Evolutionary conservation across 2,797 vertebrate species (phyloP).

Genomic region (Cirrhinus mrigala): DNA sequence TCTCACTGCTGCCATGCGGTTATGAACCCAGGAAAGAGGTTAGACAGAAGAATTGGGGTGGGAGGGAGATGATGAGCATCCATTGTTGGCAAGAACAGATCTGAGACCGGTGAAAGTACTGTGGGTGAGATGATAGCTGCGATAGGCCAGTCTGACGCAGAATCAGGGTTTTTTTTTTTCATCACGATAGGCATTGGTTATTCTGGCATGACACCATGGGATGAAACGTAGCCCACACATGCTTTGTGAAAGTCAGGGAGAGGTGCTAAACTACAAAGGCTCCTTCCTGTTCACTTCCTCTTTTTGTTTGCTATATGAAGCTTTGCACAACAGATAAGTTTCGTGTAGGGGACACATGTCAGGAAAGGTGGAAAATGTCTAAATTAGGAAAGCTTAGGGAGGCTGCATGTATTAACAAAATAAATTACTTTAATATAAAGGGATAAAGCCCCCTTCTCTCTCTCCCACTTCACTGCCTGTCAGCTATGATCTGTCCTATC

Average conservation of each 20-base stretch:
- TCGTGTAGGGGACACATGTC: neutral
- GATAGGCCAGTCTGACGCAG: neutral
- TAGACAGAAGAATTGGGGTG: conserved; percentile 25
- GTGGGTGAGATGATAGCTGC: neutral
- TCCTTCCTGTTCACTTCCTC: neutral
- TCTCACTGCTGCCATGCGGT: conserved; percentile 35
- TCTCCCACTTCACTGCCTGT: too few relatives aligned
- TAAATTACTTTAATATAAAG: neutral
- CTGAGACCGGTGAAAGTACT: neutral
- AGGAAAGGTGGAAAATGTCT: neutral
- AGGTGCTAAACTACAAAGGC: neutral
- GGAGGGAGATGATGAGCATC: neutral
- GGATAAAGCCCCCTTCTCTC: too few relatives aligned
- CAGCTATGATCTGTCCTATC: too few relatives aligned
- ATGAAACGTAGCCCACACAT: neutral
- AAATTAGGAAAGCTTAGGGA: neutral
- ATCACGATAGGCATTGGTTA: neutral
- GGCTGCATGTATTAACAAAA: neutral
- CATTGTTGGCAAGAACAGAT: conserved; percentile 1
- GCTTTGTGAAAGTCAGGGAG: neutral
- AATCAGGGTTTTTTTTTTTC: neutral
- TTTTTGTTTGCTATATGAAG: conserved; percentile 17
- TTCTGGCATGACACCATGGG: neutral
- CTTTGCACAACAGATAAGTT: neutral
- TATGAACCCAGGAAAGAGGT: conserved; percentile 41